Evolutionary conservation across 1,140 invertebrate genomes (phyloP).

Genomic region (Drosophila nebulosa): DNA sequence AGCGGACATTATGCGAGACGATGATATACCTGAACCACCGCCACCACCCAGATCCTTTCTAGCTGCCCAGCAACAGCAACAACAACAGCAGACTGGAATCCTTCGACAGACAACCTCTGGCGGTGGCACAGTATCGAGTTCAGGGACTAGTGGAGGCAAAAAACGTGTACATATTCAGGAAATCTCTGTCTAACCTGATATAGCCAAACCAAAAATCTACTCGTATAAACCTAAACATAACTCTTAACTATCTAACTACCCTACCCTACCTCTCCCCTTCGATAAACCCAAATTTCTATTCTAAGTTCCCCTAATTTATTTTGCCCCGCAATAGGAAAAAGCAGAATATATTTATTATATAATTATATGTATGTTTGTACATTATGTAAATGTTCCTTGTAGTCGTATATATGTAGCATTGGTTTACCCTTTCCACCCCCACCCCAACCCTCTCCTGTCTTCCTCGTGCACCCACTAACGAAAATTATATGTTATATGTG

Average conservation of each 20-base stretch:
- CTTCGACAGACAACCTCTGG: conserved; percentile 83
- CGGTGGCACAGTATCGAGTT: conserved; percentile 82
- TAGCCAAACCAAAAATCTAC: conserved; percentile 4
- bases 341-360: conserved; percentile 26
- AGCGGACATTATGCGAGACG: conserved; percentile 81
- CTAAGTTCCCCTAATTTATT: neutral
- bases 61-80: conserved; percentile 68
- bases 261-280: neutral
- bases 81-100: conserved; percentile 83
- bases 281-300: neutral
- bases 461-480: neutral
- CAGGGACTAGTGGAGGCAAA: conserved; percentile 85
- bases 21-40: conserved; percentile 86
- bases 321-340: neutral
- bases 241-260: conserved; percentile 15
- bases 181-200: conserved; percentile 88
- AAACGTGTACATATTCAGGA: conserved; percentile 93
- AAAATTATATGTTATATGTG: conserved; percentile 46
- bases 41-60: conserved; percentile 84
- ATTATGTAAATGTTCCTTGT: conserved; percentile 79
- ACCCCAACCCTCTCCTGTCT: neutral
- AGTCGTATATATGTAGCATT: conserved; percentile 40
- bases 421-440: conserved; percentile 30
- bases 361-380: conserved; percentile 66
- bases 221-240: conserved; percentile 6